phyloP scores from a whole-genome alignment of 1,140 invertebrate genomes.

The Drosophila bocki region DNA sequence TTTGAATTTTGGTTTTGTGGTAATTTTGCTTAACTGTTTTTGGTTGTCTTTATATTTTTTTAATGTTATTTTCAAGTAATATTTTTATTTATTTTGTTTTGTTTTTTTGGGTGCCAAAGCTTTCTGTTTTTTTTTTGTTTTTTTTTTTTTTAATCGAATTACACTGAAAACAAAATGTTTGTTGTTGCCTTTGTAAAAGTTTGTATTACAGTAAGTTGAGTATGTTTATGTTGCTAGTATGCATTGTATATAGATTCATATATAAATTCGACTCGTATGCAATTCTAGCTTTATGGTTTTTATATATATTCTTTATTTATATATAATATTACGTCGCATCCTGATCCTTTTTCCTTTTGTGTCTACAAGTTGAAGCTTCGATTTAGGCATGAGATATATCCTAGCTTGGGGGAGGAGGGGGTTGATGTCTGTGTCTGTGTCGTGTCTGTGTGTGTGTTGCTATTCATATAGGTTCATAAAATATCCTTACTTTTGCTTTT shows the following conservation, averaged over 20 bases:
- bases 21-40: conserved; percentile 34
- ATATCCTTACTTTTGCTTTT: conserved; percentile 67
- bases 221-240: conserved; percentile 51
- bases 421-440: conserved; percentile 23
- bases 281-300: conserved; percentile 76
- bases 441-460: conserved; percentile 24
- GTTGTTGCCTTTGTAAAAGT: conserved; percentile 31
- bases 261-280: conserved; percentile 82
- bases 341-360: conserved; percentile 7
- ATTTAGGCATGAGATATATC: conserved; percentile 41
- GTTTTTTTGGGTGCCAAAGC: conserved; percentile 75
- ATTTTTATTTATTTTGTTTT: conserved; percentile 60
- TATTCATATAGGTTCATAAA: conserved; percentile 71
- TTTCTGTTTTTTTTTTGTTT: conserved; percentile 10
- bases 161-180: conserved; percentile 33
- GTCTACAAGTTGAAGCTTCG: conserved; percentile 54
- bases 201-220: conserved; percentile 60
- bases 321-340: conserved; percentile 5
- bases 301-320: conserved; percentile 14
- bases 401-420: conserved; percentile 9
- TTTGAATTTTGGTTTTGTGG: conserved; percentile 48
- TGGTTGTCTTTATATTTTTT: conserved; percentile 25
- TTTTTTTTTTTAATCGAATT: conserved; percentile 33
- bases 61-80: conserved; percentile 7
- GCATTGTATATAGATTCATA: conserved; percentile 60